phyloP scores from a whole-genome alignment of 2,888 invertebrate genomes.

The Apodemia duryi region DNA sequence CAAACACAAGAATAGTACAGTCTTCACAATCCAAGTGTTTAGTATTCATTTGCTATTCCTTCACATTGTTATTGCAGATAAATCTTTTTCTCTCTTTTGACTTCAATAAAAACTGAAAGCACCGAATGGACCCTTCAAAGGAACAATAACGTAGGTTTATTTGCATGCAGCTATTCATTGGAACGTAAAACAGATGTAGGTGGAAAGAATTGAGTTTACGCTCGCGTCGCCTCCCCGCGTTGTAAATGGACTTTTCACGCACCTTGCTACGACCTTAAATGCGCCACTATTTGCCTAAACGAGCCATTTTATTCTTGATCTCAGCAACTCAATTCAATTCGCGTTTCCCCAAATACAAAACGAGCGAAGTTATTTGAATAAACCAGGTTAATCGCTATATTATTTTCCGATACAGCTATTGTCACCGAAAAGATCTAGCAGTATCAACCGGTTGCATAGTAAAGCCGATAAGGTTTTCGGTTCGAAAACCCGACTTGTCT shows the following conservation, averaged over 20 bases:
- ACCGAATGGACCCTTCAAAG: conserved; percentile 44
- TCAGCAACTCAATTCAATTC: conserved; percentile 39
- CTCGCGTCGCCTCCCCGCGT: conserved; percentile 41
- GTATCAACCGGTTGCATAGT: too few relatives aligned
- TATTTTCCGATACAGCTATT: background rate
- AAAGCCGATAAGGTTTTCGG: too few relatives aligned
- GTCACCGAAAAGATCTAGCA: background rate
- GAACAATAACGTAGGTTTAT: conserved; percentile 59
- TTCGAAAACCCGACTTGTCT: too few relatives aligned
- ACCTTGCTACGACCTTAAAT: conserved; percentile 48
- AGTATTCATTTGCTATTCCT: background rate
- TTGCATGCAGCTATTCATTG: conserved; percentile 63
- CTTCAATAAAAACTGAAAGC: conserved; percentile 21
- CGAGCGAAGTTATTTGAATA: conserved; percentile 27
- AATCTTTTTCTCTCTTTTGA: conserved; percentile 16
- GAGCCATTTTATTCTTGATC: conserved; percentile 47
- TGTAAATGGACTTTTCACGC: conserved; percentile 46
- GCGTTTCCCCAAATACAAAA: conserved; percentile 39
- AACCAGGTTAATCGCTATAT: conserved; percentile 5
- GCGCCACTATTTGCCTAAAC: conserved; percentile 54
- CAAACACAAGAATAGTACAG: background rate
- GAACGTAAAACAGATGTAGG: conserved; percentile 64
- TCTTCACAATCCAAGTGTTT: background rate
- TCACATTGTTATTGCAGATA: conserved; percentile 9
- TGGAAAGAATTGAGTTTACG: conserved; percentile 55